phyloP scores from a whole-genome alignment of 1,140 invertebrate species.

The Adelges cooleyi region DNA sequence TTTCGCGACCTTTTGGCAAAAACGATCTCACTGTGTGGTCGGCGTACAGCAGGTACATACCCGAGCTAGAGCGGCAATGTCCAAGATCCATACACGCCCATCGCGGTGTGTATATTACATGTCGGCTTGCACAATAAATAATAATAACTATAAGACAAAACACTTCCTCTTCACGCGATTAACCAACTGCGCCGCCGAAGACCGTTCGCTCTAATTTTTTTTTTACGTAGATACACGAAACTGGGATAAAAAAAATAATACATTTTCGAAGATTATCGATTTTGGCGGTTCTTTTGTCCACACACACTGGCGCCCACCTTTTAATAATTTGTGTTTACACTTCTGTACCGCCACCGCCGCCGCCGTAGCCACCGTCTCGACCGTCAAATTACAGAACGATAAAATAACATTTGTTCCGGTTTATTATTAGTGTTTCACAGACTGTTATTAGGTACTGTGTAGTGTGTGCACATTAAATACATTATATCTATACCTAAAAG shows the following conservation, averaged over 20 bases:
- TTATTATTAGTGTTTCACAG: constrained; percentile 1
- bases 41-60: neutral
- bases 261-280: constrained; percentile 4
- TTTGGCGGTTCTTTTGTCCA: neutral
- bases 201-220: neutral
- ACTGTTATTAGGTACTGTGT: constrained; percentile 16
- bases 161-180: constrained; percentile 17
- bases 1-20: too few species aligned
- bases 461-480: too few species aligned
- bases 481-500: too few species aligned
- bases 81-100: constrained; percentile 1
- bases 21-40: constrained; percentile 9
- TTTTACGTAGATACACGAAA: constrained; percentile 2
- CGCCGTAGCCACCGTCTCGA: neutral
- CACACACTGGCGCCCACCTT: constrained; percentile 17
- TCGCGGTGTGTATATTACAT: neutral
- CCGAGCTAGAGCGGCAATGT: neutral
- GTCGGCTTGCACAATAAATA: neutral
- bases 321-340: constrained; percentile 20
- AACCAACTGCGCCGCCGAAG: neutral
- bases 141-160: constrained; percentile 14
- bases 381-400: neutral
- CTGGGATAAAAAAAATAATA: neutral
- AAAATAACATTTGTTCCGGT: constrained; percentile 24
- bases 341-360: neutral